Conservation (phyloP, 2,113 vertebrate genomes). For the Tilapia sparmanii region DNA sequence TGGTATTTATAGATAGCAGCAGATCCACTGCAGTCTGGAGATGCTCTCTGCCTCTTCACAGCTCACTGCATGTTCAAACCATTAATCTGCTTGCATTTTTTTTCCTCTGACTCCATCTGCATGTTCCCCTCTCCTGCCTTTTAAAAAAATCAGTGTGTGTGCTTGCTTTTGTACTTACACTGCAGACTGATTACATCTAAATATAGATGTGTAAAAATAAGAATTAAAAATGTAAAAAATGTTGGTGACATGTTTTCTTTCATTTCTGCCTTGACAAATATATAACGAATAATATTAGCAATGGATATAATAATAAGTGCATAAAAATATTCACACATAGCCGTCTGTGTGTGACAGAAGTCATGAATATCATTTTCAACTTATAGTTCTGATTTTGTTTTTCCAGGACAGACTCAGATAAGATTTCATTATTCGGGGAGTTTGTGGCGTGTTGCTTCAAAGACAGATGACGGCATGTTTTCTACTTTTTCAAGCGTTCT, state of each 20-base stretch:
- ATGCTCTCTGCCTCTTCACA: neutral
- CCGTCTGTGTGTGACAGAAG: neutral
- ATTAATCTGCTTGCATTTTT: neutral
- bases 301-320: neutral
- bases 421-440: neutral
- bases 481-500: neutral
- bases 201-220: rapidly evolving
- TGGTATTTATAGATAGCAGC: neutral
- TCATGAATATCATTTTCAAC: neutral
- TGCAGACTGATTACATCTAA: neutral
- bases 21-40: neutral
- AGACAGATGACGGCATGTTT: rapidly evolving
- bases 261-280: neutral
- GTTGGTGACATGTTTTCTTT: neutral
- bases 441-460: neutral
- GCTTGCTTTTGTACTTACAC: neutral
- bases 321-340: neutral
- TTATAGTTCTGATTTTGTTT: neutral
- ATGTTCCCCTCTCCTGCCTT: neutral
- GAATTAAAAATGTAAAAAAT: neutral
- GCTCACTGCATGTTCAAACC: slow-evolving; percentile 16
- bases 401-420: neutral
- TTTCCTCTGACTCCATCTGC: neutral
- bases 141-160: neutral
- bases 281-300: neutral